phyloP scores from a whole-genome alignment of 2,888 invertebrate genomes.

The Microdon myrmicae region DNA sequence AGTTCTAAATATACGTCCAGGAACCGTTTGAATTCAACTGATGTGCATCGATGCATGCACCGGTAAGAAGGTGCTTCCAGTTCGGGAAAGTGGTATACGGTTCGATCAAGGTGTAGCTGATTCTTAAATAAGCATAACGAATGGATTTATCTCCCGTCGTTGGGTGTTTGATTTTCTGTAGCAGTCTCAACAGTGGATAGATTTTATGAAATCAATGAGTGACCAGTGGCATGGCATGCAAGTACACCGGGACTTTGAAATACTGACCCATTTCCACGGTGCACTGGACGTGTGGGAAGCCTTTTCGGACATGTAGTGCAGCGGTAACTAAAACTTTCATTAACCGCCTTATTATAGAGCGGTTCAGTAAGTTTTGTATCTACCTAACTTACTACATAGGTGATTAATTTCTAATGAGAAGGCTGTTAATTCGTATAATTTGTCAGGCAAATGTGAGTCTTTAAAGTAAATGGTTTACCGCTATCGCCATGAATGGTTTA shows the following conservation, averaged over 20 bases:
- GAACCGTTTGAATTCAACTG: conserved; percentile 50
- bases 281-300: conserved; percentile 30
- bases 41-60: conserved; percentile 49
- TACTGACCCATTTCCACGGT: conserved; percentile 33
- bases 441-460: too few relatives aligned
- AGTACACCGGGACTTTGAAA: conserved; percentile 44
- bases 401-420: too few relatives aligned
- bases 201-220: conserved; percentile 33
- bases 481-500: too few relatives aligned
- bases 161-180: too few relatives aligned
- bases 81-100: conserved; percentile 29
- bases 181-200: conserved; percentile 29
- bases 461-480: too few relatives aligned
- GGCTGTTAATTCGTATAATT: too few relatives aligned
- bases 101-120: conserved; percentile 41
- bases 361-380: too few relatives aligned
- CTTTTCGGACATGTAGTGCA: conserved; percentile 26
- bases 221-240: conserved; percentile 21
- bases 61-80: conserved; percentile 31
- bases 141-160: too few relatives aligned
- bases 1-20: conserved; percentile 17
- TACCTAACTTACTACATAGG: too few relatives aligned
- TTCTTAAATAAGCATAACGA: conserved; percentile 5
- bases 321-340: too few relatives aligned
- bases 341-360: too few relatives aligned